Percentiles rank a stretch among this genome's conserved stretches.
phyloP scores from a whole-genome alignment of 2,888 invertebrate genomes.

The Tetropium fuscum region DNA sequence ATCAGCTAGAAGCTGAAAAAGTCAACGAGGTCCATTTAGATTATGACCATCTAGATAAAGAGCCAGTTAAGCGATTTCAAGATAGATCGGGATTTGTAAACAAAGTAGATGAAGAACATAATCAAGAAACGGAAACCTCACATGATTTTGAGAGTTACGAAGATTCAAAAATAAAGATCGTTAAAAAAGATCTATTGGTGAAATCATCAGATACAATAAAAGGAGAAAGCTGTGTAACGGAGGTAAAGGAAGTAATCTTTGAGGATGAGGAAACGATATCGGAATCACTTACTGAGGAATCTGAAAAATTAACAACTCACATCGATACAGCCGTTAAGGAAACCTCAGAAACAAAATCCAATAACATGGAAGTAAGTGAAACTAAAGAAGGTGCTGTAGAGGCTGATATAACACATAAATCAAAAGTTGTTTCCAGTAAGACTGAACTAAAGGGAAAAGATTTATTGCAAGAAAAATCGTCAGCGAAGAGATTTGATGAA shows the following conservation, averaged over 20 bases:
- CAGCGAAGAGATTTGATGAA: slow-evolving; percentile 15
- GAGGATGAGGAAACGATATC: slow-evolving; percentile 57
- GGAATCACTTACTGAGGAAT: slow-evolving; percentile 49
- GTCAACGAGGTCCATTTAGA: slow-evolving; percentile 64
- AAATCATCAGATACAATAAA: slow-evolving; percentile 54
- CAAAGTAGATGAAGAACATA: slow-evolving; percentile 55
- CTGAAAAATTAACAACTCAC: slow-evolving; percentile 45
- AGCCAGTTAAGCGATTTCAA: slow-evolving; percentile 48
- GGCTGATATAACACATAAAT: slow-evolving; percentile 26
- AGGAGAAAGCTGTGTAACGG: slow-evolving; percentile 50
- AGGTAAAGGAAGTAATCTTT: slow-evolving; percentile 53
- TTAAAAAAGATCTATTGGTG: slow-evolving; percentile 53
- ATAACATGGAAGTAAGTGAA: slow-evolving; percentile 25
- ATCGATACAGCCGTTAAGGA: slow-evolving; percentile 45
- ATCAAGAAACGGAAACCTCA: slow-evolving; percentile 47
- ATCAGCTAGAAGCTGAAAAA: slow-evolving; percentile 66
- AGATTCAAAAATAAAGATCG: slow-evolving; percentile 51
- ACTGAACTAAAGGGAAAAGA: slow-evolving; percentile 29
- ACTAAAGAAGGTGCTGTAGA: slow-evolving; percentile 29
- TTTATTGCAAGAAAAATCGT: slow-evolving; percentile 24
- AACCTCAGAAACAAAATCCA: slow-evolving; percentile 19
- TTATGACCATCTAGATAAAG: slow-evolving; percentile 47
- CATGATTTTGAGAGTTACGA: slow-evolving; percentile 52
- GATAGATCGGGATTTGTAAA: slow-evolving; percentile 52
- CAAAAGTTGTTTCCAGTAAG: slow-evolving; percentile 27